Evolutionary conservation across 64 coral and sea anemone genomes (phyloP).

Genomic region (Actinia tenebrosa): DNA sequence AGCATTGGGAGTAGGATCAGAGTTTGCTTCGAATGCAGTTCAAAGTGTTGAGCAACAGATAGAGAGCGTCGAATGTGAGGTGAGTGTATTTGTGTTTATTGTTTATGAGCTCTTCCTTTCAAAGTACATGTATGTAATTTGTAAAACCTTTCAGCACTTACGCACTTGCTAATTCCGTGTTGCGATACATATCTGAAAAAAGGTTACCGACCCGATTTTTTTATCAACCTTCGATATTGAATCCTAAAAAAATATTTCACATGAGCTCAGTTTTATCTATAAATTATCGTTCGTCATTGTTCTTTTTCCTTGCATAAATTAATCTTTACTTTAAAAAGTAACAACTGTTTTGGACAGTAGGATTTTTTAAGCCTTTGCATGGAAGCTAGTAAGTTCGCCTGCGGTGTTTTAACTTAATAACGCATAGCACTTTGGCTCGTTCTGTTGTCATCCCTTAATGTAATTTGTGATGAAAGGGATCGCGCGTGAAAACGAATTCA

Average conservation of each 20-base stretch:
- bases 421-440: not conserved
- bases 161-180: not conserved
- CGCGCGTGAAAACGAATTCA: not conserved
- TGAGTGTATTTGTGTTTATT: slow-evolving; percentile 30
- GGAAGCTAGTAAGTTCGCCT: not conserved
- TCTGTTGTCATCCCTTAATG: not conserved
- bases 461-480: too few relatives aligned
- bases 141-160: not conserved
- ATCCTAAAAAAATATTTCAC: not conserved
- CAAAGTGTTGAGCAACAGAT: slow-evolving; percentile 67
- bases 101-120: slow-evolving; percentile 5
- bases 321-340: not conserved
- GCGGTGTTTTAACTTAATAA: not conserved
- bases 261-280: not conserved
- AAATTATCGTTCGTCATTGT: not conserved
- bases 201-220: not conserved
- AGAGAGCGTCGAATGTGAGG: slow-evolving; percentile 65
- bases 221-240: not conserved
- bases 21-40: slow-evolving; percentile 43
- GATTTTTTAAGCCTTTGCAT: not conserved
- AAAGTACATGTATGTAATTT: not conserved
- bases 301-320: not conserved
- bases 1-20: slow-evolving; percentile 62
- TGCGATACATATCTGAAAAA: not conserved
- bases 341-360: not conserved